These are phyloP conservation scores for Tetramorium alpestre DNA, from an alignment of 1,140 invertebrate genomes.

Conservation along the genomic window DNA sequence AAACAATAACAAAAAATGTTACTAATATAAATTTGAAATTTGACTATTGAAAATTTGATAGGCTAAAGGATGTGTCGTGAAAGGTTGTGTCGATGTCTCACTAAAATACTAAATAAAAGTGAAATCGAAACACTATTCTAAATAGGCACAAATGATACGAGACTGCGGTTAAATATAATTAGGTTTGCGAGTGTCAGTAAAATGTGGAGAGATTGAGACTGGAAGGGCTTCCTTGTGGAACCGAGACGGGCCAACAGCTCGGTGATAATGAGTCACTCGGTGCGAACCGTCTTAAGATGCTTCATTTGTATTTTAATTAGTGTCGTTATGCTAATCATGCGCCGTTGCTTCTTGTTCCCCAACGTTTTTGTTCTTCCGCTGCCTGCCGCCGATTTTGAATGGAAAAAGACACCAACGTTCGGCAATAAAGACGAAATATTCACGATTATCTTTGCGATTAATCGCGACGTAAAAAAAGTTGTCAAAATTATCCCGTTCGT, in stretches of 20 bases:
- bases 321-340: constrained; percentile 86
- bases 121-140: constrained; percentile 39
- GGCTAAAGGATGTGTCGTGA: background rate
- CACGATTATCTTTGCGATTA: constrained; percentile 42
- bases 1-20: background rate
- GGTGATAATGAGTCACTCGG: constrained; percentile 84
- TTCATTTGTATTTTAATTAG: constrained; percentile 87
- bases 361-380: constrained; percentile 80
- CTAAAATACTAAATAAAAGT: background rate
- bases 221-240: constrained; percentile 55
- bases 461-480: constrained; percentile 22
- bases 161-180: constrained; percentile 81
- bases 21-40: background rate
- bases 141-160: constrained; percentile 67
- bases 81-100: background rate
- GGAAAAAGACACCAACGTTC: constrained; percentile 57
- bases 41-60: background rate
- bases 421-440: constrained; percentile 50
- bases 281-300: constrained; percentile 81
- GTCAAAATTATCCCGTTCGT: constrained; percentile 23
- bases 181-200: constrained; percentile 78
- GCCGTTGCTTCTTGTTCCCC: constrained; percentile 82
- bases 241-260: constrained; percentile 71
- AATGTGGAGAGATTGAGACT: constrained; percentile 74
- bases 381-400: constrained; percentile 23